These are phyloP conservation scores for Drosophila dives DNA, from an alignment of 2,888 invertebrate genomes.

Conservation along the genomic window DNA sequence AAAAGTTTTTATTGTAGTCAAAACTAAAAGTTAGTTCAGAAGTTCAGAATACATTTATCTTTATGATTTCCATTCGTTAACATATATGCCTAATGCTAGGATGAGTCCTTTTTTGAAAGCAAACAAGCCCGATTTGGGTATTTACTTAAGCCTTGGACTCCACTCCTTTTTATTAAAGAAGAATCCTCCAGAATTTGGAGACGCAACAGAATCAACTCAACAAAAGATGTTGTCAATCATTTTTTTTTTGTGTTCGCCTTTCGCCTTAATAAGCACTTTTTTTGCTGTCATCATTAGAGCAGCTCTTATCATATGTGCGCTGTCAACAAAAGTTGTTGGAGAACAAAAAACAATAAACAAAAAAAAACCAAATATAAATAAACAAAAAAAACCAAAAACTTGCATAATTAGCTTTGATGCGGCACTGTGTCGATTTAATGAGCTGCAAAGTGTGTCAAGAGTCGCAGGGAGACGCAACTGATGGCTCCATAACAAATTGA, in stretches of 20 bases:
- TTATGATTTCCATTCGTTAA: slow-evolving; percentile 21
- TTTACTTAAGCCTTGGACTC: background rate
- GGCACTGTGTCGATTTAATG: slow-evolving; percentile 77
- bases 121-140: background rate
- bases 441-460: slow-evolving; percentile 78
- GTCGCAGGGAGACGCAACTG: slow-evolving; percentile 59
- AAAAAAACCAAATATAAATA: background rate
- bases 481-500: slow-evolving; percentile 79
- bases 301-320: slow-evolving; percentile 63
- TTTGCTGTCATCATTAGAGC: slow-evolving; percentile 57
- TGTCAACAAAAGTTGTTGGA: slow-evolving; percentile 41
- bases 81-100: slow-evolving; percentile 4
- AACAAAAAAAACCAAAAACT: slow-evolving; percentile 44
- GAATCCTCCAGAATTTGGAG: background rate
- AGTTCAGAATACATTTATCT: slow-evolving; percentile 20
- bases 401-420: slow-evolving; percentile 79
- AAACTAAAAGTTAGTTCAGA: slow-evolving; percentile 11
- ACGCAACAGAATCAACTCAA: background rate
- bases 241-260: slow-evolving; percentile 12
- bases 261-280: slow-evolving; percentile 19
- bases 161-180: background rate
- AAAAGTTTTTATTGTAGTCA: slow-evolving; percentile 29
- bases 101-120: background rate
- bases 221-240: slow-evolving; percentile 22
- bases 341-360: background rate